Percentiles rank a stretch among this genome's conserved stretches.
Conservation (phyloP, 2,888 invertebrate genomes). For the Idaea aversata region DNA sequence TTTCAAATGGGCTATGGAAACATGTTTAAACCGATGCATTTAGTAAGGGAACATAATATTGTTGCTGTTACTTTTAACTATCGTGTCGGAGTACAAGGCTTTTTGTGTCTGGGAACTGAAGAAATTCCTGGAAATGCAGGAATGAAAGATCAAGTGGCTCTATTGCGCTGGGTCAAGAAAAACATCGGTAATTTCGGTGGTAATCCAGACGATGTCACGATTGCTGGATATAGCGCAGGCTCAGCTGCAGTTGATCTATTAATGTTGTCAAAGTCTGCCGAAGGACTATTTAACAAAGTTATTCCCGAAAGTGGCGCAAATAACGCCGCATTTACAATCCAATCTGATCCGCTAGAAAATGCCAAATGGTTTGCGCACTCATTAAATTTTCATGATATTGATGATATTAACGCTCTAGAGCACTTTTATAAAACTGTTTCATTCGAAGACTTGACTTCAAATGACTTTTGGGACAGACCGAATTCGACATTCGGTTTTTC, state of each 20-base stretch:
- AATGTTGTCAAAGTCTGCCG: conserved; percentile 45
- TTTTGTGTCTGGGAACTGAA: conserved; percentile 55
- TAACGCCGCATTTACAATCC: conserved; percentile 38
- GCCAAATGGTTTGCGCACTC: conserved; percentile 46
- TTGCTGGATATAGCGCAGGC: conserved; percentile 55
- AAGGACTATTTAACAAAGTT: conserved; percentile 51
- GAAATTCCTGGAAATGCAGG: conserved; percentile 60
- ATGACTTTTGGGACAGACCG: conserved; percentile 11
- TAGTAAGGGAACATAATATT: conserved; percentile 38
- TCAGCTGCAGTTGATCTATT: conserved; percentile 48
- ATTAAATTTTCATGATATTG: conserved; percentile 38
- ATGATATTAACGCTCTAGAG: conserved; percentile 45
- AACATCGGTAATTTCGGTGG: conserved; percentile 59
- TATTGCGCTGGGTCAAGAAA: conserved; percentile 49
- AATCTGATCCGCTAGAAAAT: conserved; percentile 46
- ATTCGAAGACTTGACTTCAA: conserved; percentile 32
- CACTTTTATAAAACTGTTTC: conserved; percentile 48
- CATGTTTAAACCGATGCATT: conserved; percentile 32
- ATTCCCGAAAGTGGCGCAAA: conserved; percentile 51
- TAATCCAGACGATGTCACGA: conserved; percentile 54
- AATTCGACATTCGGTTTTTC: conserved; percentile 29
- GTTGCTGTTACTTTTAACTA: conserved; percentile 54
- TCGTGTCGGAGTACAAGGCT: conserved; percentile 49
- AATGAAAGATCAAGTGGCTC: conserved; percentile 58
- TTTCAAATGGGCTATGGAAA: conserved; percentile 54